Evolutionary conservation across 2,888 invertebrate species (phyloP), one percentile per base, ranked within the genome.

Genomic region (Cinara cedri): DNA sequence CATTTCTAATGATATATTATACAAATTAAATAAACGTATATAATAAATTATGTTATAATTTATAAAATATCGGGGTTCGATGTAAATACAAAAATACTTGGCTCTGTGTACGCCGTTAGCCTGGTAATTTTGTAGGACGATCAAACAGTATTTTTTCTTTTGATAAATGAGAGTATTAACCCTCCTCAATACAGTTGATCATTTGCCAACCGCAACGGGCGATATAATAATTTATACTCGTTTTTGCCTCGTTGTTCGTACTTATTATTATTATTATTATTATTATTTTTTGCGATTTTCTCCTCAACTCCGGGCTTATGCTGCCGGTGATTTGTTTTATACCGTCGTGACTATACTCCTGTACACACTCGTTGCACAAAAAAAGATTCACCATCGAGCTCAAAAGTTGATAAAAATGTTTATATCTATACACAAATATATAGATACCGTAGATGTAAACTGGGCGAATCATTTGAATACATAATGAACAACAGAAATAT

Each of bases 401-500:
- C 49, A 49, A 66, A 49, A 66, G 10, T 66, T 26, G 71, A 57
- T 8, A 44, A 19, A 46, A 57, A 44, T 24, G 57, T 72, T 72
- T 57, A n/a, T n/a, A n/a, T n/a, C n/a, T n/a, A n/a, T n/a, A n/a
- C n/a, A n/a, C n/a, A n/a, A n/a, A 46, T 72, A n/a, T 57, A 44
- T 57, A 57, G 57, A 44, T 57, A 44, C n/a, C 57, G n/a, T n/a
- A n/a, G n/a, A n/a, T n/a, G n/a, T n/a, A n/a, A n/a, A n/a, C n/a
- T n/a, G n/a, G 44, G 44, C 8, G 57, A 72, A 62, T 60, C 26
- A 72, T 72, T 72, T 72, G 72, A 72, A 72, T 72, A 54, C 74
- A 63, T 65, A 65, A 74, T 63, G 74, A 74, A 74, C 74, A 42
- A 54, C 63, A 51, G 74, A 74, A 63, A 62, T 74, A 63, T 63